Conservation (phyloP, 1,140 invertebrate genomes). For the Thaumetopoea pityocampa region DNA sequence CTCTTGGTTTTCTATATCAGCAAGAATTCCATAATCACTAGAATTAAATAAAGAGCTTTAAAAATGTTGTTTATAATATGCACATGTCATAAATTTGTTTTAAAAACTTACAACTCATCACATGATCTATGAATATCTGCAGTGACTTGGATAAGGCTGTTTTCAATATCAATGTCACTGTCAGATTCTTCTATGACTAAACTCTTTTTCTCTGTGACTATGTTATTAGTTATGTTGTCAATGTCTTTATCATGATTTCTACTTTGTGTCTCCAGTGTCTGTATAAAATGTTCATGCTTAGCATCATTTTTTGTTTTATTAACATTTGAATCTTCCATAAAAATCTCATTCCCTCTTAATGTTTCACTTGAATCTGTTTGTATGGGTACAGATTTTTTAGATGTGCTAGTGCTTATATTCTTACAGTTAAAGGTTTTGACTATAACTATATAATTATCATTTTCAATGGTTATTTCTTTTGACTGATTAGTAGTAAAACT, state of each 20-base stretch:
- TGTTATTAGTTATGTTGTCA: constrained; percentile 1
- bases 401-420: constrained; percentile 7
- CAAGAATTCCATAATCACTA: constrained; percentile 39
- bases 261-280: constrained; percentile 12
- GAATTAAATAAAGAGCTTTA: constrained; percentile 21
- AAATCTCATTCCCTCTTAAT: neutral
- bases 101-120: constrained; percentile 40
- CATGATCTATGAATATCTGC: constrained; percentile 45
- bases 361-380: constrained; percentile 35
- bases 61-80: neutral
- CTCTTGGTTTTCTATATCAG: constrained; percentile 22
- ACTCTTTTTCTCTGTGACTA: constrained; percentile 14
- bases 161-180: constrained; percentile 29
- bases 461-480: constrained; percentile 10
- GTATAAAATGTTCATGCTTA: neutral
- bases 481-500: neutral
- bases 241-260: constrained; percentile 19
- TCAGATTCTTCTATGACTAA: constrained; percentile 52
- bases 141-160: constrained; percentile 29
- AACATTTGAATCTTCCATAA: neutral
- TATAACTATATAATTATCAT: constrained; percentile 4
- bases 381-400: constrained; percentile 32
- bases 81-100: neutral
- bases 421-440: constrained; percentile 5
- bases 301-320: neutral